phyloP scores from a whole-genome alignment of 2,113 vertebrate genomes.

The Eclectus roratus region DNA sequence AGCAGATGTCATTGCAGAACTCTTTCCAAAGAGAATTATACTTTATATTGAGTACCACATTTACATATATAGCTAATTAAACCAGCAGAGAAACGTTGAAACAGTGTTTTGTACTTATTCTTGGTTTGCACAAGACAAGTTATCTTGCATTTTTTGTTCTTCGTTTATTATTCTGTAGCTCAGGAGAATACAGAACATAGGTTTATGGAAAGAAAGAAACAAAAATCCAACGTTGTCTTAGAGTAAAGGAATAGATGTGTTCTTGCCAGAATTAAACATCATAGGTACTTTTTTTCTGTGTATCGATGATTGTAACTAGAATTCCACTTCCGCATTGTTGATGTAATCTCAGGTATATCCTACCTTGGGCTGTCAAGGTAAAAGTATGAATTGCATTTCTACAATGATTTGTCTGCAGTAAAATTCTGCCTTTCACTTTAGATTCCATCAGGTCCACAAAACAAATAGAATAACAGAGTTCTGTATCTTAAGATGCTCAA shows the following conservation, averaged over 20 bases:
- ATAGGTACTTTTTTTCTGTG: not conserved
- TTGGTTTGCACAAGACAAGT: not conserved
- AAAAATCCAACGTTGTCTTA: not conserved
- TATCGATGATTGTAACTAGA: not conserved
- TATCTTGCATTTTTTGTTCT: not conserved
- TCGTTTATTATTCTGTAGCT: not conserved
- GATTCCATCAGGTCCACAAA: not conserved
- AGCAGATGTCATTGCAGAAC: not conserved
- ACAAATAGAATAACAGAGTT: not conserved
- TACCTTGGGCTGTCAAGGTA: not conserved
- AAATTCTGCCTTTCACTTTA: conserved; percentile 11
- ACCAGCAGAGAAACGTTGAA: not conserved
- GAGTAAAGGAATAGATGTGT: not conserved
- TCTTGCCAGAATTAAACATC: not conserved
- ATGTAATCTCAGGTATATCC: not conserved
- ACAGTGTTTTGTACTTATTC: not conserved
- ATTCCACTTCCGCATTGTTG: not conserved
- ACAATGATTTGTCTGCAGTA: not conserved
- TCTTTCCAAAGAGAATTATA: not conserved
- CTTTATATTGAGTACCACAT: not conserved
- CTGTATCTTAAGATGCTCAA: not conserved
- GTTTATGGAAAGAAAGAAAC: not conserved
- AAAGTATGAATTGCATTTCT: conserved; percentile 1
- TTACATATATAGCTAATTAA: not conserved
- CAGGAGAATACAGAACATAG: not conserved